phyloP scores from a whole-genome alignment of 2,113 vertebrate species.

The Brienomyrus brachyistius region DNA sequence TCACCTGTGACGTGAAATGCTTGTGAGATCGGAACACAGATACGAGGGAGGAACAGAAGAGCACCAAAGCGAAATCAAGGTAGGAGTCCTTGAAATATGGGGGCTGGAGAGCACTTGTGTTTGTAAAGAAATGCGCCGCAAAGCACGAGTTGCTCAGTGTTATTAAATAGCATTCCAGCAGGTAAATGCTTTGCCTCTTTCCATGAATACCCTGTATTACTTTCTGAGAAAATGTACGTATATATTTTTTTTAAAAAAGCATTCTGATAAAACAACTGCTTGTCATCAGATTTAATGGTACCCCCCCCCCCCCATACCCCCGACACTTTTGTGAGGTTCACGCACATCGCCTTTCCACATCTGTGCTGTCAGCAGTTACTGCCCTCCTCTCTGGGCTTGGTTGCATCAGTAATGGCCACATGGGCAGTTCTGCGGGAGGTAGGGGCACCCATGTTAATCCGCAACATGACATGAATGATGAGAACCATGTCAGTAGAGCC shows the following conservation, averaged over 20 bases:
- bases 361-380: not conserved
- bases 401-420: not conserved
- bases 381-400: not conserved
- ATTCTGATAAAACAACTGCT: not conserved
- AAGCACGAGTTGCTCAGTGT: not conserved
- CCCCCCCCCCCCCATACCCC: not conserved
- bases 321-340: not conserved
- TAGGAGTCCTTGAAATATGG: not conserved
- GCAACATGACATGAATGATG: not conserved
- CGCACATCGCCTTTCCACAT: not conserved
- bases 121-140: not conserved
- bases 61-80: not conserved
- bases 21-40: not conserved
- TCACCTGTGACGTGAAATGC: not conserved
- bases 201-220: not conserved
- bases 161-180: not conserved
- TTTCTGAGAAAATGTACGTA: not conserved
- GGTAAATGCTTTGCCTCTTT: not conserved
- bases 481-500: not conserved
- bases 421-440: not conserved
- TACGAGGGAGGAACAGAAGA: not conserved
- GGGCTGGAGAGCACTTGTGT: conserved; percentile 4
- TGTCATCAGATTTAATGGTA: not conserved
- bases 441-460: not conserved
- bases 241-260: not conserved